Base-by-base conservation (phyloP, 1,140 invertebrate species). In the Capitella teleta region DNA sequence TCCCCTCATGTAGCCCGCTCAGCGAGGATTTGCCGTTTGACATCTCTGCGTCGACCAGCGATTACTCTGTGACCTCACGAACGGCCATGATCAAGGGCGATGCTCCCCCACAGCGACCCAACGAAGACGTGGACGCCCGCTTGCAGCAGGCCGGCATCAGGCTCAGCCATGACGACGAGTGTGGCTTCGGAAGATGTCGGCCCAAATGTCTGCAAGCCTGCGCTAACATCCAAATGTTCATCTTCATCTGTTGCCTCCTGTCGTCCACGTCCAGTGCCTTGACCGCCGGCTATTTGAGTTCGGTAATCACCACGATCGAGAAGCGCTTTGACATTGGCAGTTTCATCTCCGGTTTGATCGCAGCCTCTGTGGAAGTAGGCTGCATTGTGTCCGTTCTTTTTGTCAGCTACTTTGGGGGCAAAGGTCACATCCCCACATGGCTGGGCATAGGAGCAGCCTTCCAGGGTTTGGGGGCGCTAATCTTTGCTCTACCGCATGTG, bases 251-350 rank as follows among this genome's bases (percentile, higher is more conserved):
- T 59, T 92, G 88, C 63, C 80, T 93, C 68, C 80, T 94, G 54
- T 86, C 92, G 41, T 91, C 87, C 54, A 76, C 93, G 45, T 59
- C 61, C 14, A 63, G 65, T 16, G 62, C 66, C 5, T 47, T 74
- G 37, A 64, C 66, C 14, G 66, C 68, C 1, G 70, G 72, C 5
- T 97, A 96, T 70, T 90, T 96, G 67, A 91, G 93, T 26, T 91
- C 87, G 72, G 90, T 95, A 64, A 93, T 95, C 64, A 94, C 90
- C 47, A 95, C 90, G 18, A 92, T 95, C 60, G 91, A 95, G 75
- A 93, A 93, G 71, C 81, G 91, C 51, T 95, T 94, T 68, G 88
- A 94, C 72, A 92, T 95, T 61, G 87, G 88, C 36, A 92, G 88
- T 65, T 86, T 85, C 64, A 81, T 90, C 45, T 90, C 87, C 28